Percentiles rank a stretch among this genome's conserved stretches.
Evolutionary conservation across 1,140 invertebrate species (phyloP).

Genomic region (Heliothis virescens): DNA sequence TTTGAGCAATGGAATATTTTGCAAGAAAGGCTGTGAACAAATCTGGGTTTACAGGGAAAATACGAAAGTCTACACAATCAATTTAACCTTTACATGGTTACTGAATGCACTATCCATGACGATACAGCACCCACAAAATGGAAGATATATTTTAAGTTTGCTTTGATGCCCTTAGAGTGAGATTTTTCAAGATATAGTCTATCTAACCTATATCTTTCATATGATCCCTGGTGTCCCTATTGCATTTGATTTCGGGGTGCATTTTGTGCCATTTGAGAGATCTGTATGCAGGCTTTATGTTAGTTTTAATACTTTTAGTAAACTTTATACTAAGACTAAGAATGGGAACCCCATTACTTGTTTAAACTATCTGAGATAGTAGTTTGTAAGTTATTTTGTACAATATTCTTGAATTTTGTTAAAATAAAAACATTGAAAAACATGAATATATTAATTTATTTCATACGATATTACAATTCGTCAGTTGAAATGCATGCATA

Average conservation of each 20-base stretch:
- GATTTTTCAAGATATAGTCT: no score
- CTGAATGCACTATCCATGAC: no score
- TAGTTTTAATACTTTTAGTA: slow-evolving; percentile 43
- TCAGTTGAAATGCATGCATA: slow-evolving; percentile 1
- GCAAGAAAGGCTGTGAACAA: slow-evolving; percentile 75
- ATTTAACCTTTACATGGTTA: background rate
- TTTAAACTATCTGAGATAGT: slow-evolving; percentile 64
- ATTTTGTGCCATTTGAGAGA: slow-evolving; percentile 74
- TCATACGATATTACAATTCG: slow-evolving; percentile 1
- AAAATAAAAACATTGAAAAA: slow-evolving; percentile 65
- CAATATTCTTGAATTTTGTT: slow-evolving; percentile 68
- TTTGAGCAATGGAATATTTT: slow-evolving; percentile 52
- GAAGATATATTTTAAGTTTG: background rate
- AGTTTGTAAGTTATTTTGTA: slow-evolving; percentile 66
- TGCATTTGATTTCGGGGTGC: slow-evolving; percentile 55
- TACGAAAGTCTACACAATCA: background rate
- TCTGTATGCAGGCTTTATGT: slow-evolving; percentile 56
- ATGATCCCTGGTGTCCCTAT: background rate
- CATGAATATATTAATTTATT: slow-evolving; percentile 43
- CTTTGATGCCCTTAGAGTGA: no score
- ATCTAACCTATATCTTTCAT: background rate
- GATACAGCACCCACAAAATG: no score
- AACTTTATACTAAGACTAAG: slow-evolving; percentile 18
- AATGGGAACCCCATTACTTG: slow-evolving; percentile 22
- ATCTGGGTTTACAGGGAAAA: background rate